Conservation (phyloP, 2,888 invertebrate genomes). For the Tiphia femorata region DNA sequence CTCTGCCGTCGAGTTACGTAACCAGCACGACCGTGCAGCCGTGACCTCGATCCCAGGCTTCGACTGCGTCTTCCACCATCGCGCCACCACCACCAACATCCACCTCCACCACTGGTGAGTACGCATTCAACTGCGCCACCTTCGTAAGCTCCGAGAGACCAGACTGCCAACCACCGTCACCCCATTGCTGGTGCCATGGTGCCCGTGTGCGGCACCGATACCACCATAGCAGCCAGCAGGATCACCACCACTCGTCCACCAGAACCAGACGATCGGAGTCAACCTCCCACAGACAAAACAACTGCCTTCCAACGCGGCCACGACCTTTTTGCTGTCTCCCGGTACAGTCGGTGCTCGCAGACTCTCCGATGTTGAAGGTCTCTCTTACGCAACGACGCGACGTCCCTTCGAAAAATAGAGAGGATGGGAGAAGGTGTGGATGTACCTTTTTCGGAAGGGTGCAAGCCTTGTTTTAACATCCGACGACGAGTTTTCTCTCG, state of each 20-base stretch:
- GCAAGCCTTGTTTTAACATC: too few species aligned
- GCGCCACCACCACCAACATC: constrained; percentile 2
- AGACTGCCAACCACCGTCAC: constrained; percentile 9
- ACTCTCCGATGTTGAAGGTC: too few species aligned
- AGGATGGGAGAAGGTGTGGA: too few species aligned
- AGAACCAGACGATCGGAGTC: constrained; percentile 44
- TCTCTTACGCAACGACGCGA: too few species aligned
- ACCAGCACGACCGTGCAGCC: constrained; percentile 47
- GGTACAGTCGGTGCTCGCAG: constrained; percentile 35
- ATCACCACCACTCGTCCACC: constrained; percentile 11
- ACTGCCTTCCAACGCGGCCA: constrained; percentile 39
- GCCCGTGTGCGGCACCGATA: too few species aligned
- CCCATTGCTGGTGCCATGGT: background rate
- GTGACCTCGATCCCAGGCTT: constrained; percentile 58
- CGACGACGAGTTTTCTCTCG: too few species aligned
- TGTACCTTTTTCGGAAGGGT: too few species aligned
- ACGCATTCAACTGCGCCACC: too few species aligned
- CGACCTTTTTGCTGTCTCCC: constrained; percentile 42
- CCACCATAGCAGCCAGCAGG: background rate
- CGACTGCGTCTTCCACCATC: constrained; percentile 35
- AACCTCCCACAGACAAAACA: constrained; percentile 47
- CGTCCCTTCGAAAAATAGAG: too few species aligned
- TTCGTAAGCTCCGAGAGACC: constrained; percentile 8
- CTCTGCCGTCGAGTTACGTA: constrained; percentile 50
- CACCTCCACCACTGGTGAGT: too few species aligned